Evolutionary conservation across 2,113 vertebrate genomes (phyloP).

Genomic region (Chitala chitala): DNA sequence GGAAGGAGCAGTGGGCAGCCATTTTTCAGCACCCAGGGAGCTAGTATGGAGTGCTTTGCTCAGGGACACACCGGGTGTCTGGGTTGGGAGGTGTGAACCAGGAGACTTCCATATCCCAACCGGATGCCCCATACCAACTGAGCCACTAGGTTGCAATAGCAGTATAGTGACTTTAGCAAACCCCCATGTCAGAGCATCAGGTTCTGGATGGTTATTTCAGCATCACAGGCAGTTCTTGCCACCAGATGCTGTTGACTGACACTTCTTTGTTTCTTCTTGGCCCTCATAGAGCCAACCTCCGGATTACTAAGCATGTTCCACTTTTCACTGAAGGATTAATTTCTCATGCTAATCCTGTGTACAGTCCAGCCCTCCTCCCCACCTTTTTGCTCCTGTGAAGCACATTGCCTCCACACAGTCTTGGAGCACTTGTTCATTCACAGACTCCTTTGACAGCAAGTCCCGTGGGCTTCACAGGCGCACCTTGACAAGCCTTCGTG

Average conservation of each 20-base stretch:
- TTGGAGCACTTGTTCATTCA: not conserved
- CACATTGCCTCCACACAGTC: not conserved
- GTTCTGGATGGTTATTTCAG: not conserved
- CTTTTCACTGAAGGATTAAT: constrained; percentile 18
- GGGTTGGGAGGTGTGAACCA: too few relatives aligned
- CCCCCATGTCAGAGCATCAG: too few relatives aligned
- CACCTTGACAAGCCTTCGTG: constrained; percentile 5
- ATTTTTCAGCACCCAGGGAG: too few relatives aligned
- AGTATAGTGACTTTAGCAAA: too few relatives aligned
- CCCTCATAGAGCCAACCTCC: constrained; percentile 1
- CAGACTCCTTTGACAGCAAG: not conserved
- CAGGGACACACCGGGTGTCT: too few relatives aligned
- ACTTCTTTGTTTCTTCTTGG: constrained; percentile 4
- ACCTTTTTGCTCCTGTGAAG: constrained; percentile 2
- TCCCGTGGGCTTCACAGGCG: not conserved
- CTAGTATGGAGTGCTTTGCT: too few relatives aligned
- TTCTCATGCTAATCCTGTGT: constrained; percentile 16
- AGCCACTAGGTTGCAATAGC: too few relatives aligned
- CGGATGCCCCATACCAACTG: too few relatives aligned
- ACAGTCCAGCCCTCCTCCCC: not conserved
- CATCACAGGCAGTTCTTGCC: constrained; percentile 12
- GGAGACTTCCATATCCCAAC: too few relatives aligned
- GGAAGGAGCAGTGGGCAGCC: too few relatives aligned
- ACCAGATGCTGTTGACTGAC: not conserved
- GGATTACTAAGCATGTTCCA: constrained; percentile 15